A percentile compares a stretch with the other conserved stretches of the same genome.
Conservation (phyloP, 2,888 invertebrate genomes). For the Cephus pygmeus region DNA sequence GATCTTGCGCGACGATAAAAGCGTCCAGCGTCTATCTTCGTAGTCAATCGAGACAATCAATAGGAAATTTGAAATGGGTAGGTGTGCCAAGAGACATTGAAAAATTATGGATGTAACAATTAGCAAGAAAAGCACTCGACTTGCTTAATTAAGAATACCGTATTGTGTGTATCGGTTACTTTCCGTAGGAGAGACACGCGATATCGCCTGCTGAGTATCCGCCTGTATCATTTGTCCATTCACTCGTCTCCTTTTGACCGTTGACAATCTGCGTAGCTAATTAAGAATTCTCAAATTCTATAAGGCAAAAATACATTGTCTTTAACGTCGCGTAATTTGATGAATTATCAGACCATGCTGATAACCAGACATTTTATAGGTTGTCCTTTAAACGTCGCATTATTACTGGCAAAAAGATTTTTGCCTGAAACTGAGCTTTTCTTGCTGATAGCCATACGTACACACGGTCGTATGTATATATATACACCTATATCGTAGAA, state of each 20-base stretch:
- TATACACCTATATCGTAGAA: not conserved
- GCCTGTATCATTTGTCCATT: slow-evolving; percentile 7
- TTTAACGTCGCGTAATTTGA: not conserved
- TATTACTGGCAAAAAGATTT: not conserved
- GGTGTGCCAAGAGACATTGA: not conserved
- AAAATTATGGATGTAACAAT: slow-evolving; percentile 21
- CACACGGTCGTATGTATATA: not conserved
- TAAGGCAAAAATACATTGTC: not conserved
- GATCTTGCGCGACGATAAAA: not conserved
- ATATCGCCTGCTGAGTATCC: slow-evolving; percentile 11
- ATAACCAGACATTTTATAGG: not conserved
- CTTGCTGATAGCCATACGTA: not conserved
- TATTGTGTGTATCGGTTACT: not conserved
- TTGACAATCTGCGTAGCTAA: not conserved
- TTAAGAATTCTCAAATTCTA: not conserved
- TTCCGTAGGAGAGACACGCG: slow-evolving; percentile 15
- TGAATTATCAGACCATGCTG: not conserved
- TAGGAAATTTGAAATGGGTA: not conserved
- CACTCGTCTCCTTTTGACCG: not conserved
- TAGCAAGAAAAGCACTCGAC: slow-evolving; percentile 21
- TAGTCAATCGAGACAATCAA: not conserved
- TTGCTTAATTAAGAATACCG: slow-evolving; percentile 12
- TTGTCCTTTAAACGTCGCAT: not conserved
- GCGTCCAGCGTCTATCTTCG: not conserved
- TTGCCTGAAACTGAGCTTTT: not conserved